Percentiles rank a stretch among this genome's conserved stretches.
phyloP scores from a whole-genome alignment of 2,888 invertebrate species.

The Spicauda simplicius region DNA sequence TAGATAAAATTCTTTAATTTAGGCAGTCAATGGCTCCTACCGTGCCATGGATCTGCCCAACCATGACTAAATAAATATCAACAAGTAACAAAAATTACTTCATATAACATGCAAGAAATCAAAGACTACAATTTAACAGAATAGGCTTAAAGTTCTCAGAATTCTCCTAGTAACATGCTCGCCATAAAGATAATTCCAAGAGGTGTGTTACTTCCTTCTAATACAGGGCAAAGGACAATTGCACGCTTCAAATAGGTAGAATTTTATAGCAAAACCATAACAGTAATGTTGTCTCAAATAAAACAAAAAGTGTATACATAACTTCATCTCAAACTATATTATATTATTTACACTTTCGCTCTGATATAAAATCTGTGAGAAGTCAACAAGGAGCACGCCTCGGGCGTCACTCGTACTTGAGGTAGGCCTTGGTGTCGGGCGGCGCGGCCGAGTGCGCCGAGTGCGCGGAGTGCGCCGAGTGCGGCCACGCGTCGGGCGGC shows the following conservation, averaged over 20 bases:
- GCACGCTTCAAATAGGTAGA: background rate
- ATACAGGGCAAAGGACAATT: too few relatives aligned
- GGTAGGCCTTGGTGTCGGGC: constrained; percentile 74
- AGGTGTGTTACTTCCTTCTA: too few relatives aligned
- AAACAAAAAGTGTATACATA: constrained; percentile 47
- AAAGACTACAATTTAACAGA: too few relatives aligned
- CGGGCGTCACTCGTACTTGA: constrained; percentile 73
- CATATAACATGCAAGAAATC: too few relatives aligned
- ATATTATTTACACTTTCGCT: constrained; percentile 73
- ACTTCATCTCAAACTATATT: constrained; percentile 59
- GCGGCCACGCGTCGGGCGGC: constrained; percentile 55
- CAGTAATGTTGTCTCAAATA: constrained; percentile 10
- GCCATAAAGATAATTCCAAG: too few relatives aligned
- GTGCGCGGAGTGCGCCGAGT: constrained; percentile 43
- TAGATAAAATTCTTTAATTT: too few relatives aligned
- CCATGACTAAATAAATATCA: too few relatives aligned
- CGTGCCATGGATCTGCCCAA: too few relatives aligned
- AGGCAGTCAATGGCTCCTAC: too few relatives aligned
- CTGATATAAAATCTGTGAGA: constrained; percentile 77
- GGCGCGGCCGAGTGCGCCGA: constrained; percentile 47
- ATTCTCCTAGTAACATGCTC: too few relatives aligned
- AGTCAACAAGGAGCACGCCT: constrained; percentile 63
- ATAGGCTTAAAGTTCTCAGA: too few relatives aligned
- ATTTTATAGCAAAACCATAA: background rate
- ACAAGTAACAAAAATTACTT: too few relatives aligned